Percentiles rank a stretch among this genome's conserved stretches.
Evolutionary conservation across 1,140 invertebrate species (phyloP).

Genomic region (Apis dorsata): DNA sequence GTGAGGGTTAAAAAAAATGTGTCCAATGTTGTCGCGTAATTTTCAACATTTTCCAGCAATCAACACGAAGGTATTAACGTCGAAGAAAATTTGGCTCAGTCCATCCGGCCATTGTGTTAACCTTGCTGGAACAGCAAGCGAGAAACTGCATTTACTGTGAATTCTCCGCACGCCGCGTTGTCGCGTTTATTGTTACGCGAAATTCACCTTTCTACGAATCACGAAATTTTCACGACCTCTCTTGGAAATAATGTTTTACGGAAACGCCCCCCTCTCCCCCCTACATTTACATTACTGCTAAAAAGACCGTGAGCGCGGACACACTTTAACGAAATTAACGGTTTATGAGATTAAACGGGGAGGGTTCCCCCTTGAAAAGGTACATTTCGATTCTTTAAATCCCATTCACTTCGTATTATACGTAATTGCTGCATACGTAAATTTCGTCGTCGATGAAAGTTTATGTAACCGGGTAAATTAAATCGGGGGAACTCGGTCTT

Average conservation of each 20-base stretch:
- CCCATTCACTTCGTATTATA: not conserved
- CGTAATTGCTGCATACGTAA: not conserved
- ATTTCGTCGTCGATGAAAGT: not conserved
- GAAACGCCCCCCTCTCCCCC: not conserved
- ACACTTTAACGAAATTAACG: constrained; percentile 1
- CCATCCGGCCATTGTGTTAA: not conserved
- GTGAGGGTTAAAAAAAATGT: not conserved
- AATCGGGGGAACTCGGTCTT: too few relatives aligned
- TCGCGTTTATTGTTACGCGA: constrained; percentile 40
- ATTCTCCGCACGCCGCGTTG: constrained; percentile 15
- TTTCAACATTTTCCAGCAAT: not conserved
- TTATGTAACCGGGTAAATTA: too few relatives aligned
- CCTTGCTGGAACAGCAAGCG: constrained; percentile 4
- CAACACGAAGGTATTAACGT: not conserved
- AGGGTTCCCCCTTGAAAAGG: not conserved
- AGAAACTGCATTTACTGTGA: constrained; percentile 10
- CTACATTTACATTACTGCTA: not conserved
- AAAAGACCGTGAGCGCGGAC: not conserved
- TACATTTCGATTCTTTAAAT: not conserved
- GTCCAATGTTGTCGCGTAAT: too few relatives aligned
- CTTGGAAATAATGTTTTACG: constrained; percentile 37
- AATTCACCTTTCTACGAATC: constrained; percentile 30
- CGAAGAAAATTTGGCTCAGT: not conserved
- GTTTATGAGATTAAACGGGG: not conserved
- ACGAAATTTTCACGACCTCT: constrained; percentile 42